phyloP scores from a whole-genome alignment of 2,888 invertebrate species.

The Aphidoletes aphidimyza region DNA sequence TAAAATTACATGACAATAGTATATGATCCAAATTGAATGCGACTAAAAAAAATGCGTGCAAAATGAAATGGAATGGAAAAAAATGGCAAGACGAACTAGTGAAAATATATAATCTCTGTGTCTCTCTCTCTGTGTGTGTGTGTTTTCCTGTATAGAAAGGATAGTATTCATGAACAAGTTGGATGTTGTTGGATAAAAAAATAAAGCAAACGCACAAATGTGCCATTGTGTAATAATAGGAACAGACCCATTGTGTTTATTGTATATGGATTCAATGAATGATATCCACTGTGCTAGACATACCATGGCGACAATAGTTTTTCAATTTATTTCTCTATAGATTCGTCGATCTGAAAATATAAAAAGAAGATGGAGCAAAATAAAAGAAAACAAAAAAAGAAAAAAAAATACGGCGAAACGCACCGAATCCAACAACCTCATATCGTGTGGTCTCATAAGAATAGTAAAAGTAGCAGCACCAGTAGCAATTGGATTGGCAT shows the following conservation, averaged over 20 bases:
- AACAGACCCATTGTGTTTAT: neutral
- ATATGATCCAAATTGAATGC: neutral
- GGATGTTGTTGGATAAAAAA: neutral
- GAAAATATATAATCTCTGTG: too few species aligned
- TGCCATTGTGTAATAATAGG: neutral
- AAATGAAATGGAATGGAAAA: neutral
- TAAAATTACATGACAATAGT: too few species aligned
- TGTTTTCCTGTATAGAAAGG: conserved; percentile 1
- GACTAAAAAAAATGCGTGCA: neutral
- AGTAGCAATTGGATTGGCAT: too few species aligned
- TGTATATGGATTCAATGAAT: conserved; percentile 50
- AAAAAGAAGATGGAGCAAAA: neutral
- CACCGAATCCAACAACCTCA: conserved; percentile 10
- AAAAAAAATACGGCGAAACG: neutral
- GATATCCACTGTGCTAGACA: conserved; percentile 26
- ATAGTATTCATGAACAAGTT: neutral
- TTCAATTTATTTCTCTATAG: conserved; percentile 55
- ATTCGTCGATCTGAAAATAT: conserved; percentile 42
- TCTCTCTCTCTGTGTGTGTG: too few species aligned
- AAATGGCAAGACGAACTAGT: too few species aligned
- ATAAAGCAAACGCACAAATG: conserved; percentile 15
- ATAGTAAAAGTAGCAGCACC: neutral
- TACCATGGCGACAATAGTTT: conserved; percentile 55
- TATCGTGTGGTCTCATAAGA: neutral
- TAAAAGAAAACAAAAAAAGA: too few species aligned